Evolutionary conservation across 2,113 vertebrate genomes (phyloP).

Genomic region (Sinocyclocheilus anshuiensis): DNA sequence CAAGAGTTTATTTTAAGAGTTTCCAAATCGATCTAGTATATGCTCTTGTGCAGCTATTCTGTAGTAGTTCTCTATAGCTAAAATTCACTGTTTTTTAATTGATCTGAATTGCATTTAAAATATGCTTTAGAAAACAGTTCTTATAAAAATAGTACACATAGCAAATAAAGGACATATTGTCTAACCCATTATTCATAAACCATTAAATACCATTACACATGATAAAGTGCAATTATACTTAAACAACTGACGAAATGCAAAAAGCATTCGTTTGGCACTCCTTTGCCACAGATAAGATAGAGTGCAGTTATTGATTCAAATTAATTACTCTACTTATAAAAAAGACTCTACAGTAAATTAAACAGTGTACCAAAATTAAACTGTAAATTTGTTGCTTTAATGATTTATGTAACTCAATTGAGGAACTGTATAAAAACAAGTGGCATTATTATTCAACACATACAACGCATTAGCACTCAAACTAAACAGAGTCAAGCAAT

Average conservation of each 20-base stretch:
- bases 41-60: slow-evolving; percentile 16
- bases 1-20: slow-evolving; percentile 27
- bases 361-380: slow-evolving; percentile 79
- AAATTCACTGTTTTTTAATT: background rate
- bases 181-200: slow-evolving; percentile 8
- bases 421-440: slow-evolving; percentile 75
- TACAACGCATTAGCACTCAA: slow-evolving; percentile 73
- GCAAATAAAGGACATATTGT: background rate
- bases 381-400: slow-evolving; percentile 78
- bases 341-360: slow-evolving; percentile 72
- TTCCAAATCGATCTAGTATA: slow-evolving; percentile 22
- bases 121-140: background rate
- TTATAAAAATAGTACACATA: background rate
- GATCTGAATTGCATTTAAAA: background rate
- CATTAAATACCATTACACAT: slow-evolving; percentile 13
- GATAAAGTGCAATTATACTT: slow-evolving; percentile 34
- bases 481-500: slow-evolving; percentile 75
- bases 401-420: slow-evolving; percentile 80
- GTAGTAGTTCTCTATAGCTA: background rate
- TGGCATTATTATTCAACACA: slow-evolving; percentile 72
- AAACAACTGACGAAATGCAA: slow-evolving; percentile 55
- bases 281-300: slow-evolving; percentile 68
- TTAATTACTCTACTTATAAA: slow-evolving; percentile 80
- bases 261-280: slow-evolving; percentile 62
- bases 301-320: slow-evolving; percentile 80